Evolutionary conservation across 2,888 invertebrate genomes (phyloP).

Genomic region (Alviniconcha strummeri): DNA sequence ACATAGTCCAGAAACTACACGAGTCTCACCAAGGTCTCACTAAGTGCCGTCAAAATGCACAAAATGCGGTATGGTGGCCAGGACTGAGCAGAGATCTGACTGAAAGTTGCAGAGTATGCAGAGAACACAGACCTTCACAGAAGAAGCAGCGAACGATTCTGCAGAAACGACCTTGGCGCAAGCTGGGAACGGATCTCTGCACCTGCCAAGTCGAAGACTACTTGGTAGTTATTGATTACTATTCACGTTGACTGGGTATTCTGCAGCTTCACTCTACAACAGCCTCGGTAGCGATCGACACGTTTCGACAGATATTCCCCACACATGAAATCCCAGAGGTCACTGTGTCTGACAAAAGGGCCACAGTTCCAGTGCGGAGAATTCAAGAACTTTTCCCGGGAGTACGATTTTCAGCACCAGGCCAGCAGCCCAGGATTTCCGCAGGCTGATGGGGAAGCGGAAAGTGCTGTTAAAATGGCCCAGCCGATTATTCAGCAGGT

Average conservation of each 20-base stretch:
- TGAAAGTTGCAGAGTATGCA: conserved; percentile 10
- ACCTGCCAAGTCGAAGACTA: conserved; percentile 8
- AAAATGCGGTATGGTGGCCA: conserved; percentile 19
- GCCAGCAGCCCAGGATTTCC: conserved; percentile 26
- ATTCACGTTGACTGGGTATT: conserved; percentile 29
- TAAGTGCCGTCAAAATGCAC: conserved; percentile 22
- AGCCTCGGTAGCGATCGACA: not conserved
- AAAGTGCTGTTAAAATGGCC: conserved; percentile 16
- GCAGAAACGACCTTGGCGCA: conserved; percentile 20
- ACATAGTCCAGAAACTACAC: conserved; percentile 3
- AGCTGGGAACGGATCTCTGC: conserved; percentile 19
- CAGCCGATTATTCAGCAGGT: conserved; percentile 1
- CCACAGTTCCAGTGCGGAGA: conserved; percentile 26
- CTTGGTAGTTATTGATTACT: conserved; percentile 22
- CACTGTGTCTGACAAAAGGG: conserved; percentile 11
- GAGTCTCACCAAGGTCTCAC: conserved; percentile 22
- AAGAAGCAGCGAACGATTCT: not conserved
- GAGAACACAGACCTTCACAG: conserved; percentile 4
- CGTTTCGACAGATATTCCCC: not conserved
- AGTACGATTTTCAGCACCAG: conserved; percentile 7
- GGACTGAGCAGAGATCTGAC: not conserved
- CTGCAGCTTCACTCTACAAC: not conserved
- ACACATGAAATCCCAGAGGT: conserved; percentile 25
- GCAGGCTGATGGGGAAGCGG: conserved; percentile 24
- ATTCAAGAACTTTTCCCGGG: conserved; percentile 3